Evolutionary conservation across 2,797 vertebrate genomes (phyloP).

Genomic region (Discoglossus pictus): DNA sequence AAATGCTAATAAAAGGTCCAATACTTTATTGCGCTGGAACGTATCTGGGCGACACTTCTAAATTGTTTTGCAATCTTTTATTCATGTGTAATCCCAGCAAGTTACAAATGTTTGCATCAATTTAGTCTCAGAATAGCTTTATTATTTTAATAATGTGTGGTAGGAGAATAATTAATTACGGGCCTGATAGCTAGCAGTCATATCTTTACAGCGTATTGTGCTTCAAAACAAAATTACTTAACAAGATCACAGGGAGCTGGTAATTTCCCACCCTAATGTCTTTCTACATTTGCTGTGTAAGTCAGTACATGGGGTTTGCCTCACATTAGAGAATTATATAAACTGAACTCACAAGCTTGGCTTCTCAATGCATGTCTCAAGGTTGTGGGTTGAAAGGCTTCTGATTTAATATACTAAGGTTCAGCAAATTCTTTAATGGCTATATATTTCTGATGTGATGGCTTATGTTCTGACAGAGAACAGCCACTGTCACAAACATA

Average conservation of each 20-base stretch:
- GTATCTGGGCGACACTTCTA: no score
- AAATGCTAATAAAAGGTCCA: no score
- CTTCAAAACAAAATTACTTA: not conserved
- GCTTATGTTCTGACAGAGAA: conserved; percentile 54
- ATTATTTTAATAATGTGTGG: conserved; percentile 31
- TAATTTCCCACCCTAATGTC: not conserved
- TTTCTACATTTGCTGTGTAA: not conserved
- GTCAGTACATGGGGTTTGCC: not conserved
- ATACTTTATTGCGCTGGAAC: no score
- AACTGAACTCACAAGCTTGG: not conserved
- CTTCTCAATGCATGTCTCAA: conserved; percentile 55
- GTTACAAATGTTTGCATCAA: conserved; percentile 30
- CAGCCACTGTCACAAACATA: conserved; percentile 37
- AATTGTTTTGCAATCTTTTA: conserved; percentile 2
- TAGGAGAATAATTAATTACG: conserved; percentile 20
- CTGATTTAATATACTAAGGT: conserved; percentile 61
- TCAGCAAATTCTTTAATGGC: conserved; percentile 56
- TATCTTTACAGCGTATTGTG: conserved; percentile 25
- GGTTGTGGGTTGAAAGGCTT: conserved; percentile 56
- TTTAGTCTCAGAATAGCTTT: conserved; percentile 16
- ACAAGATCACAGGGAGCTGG: conserved; percentile 2
- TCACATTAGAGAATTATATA: not conserved
- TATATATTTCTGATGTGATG: conserved; percentile 60
- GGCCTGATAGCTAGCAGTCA: not conserved
- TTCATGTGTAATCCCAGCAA: conserved; percentile 6